Evolutionary conservation across 2,113 vertebrate species (phyloP), one percentile per base, ranked within the genome.

Genomic region (Pteropus alecto): DNA sequence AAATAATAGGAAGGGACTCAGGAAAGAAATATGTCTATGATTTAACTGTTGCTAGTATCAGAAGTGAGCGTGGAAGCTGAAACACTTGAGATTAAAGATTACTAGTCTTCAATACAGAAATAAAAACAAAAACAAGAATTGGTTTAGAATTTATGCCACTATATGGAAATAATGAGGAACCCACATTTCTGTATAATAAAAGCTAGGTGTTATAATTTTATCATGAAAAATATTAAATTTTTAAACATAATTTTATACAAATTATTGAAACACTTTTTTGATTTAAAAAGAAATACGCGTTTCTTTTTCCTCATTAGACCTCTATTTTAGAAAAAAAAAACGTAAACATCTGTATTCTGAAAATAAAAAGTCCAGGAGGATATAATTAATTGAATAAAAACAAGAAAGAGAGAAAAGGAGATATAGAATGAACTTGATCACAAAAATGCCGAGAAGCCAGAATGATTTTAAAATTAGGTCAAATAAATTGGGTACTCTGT

Each of bases 381-480:
- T 65, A 95, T 86, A 35, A 54, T 46, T 95, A 95, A 89, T 85
- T 93, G n/a, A 43, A 78, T 77, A 86, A 82, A 92, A 88, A 86
- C 58, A 88, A 97, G 51, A 65, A 73, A 71, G 14, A 82, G 26
- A 93, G 26, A 84, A 81, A 41, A 60, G 28, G 22, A 88, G 11
- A 58, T 67, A 83, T 2, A 85, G 28, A 28, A 81, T 73, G 82
- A 89, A 67, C 3, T 93, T 43, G 8, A 73, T 91, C 63, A 43
- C 14, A 74, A 96, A 95, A 85, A 83, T 87, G 67, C 48, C 68
- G 61, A 33, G 87, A 38, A 63, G 56, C 35, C 4, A 48, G 7
- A 77, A 74, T 93, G 7, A 18, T 68, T 93, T 96, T 89, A 24
- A 96, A 96, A 87, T 96, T 97, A 96, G 83, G 61, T 78, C 68